Percentiles rank a stretch among this genome's conserved stretches.
Conservation (phyloP, 2,113 vertebrate species). For the Trichomycterus rosablanca region DNA sequence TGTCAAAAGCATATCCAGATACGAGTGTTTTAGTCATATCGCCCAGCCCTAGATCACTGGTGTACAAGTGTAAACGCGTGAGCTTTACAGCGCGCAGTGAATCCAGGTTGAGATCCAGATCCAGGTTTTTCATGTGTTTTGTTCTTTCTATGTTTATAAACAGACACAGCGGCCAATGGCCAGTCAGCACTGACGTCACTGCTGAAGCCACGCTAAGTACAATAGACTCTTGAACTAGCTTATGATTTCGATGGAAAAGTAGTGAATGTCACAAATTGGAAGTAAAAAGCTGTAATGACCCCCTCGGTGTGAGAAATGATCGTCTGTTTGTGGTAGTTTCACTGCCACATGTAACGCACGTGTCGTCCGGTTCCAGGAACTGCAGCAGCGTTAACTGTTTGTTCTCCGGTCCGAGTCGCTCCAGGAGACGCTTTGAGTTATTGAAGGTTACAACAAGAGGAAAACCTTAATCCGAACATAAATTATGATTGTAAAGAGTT, state of each 20-base stretch:
- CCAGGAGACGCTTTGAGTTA: neutral
- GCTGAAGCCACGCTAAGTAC: neutral
- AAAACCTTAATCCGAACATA: neutral
- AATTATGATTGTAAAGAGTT: neutral
- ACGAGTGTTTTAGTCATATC: too few species aligned
- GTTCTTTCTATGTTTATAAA: constrained; percentile 78
- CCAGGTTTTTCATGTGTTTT: constrained; percentile 63
- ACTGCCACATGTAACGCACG: constrained; percentile 58
- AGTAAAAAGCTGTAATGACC: neutral
- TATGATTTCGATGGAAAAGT: neutral
- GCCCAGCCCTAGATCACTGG: too few species aligned
- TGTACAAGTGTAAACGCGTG: too few species aligned
- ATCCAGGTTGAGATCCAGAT: constrained; percentile 45
- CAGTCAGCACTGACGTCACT: constrained; percentile 41
- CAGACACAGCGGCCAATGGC: constrained; percentile 53
- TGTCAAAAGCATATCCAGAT: too few species aligned
- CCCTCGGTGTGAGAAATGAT: too few species aligned
- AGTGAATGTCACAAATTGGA: too few species aligned
- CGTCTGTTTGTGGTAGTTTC: neutral
- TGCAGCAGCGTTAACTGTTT: constrained; percentile 45
- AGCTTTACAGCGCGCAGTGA: too few species aligned
- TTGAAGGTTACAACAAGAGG: neutral
- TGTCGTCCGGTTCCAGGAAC: constrained; percentile 56
- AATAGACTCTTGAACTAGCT: neutral
- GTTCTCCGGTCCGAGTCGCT: neutral